phyloP scores from a whole-genome alignment of 2,888 invertebrate species.

The Crossocerus cetratus region DNA sequence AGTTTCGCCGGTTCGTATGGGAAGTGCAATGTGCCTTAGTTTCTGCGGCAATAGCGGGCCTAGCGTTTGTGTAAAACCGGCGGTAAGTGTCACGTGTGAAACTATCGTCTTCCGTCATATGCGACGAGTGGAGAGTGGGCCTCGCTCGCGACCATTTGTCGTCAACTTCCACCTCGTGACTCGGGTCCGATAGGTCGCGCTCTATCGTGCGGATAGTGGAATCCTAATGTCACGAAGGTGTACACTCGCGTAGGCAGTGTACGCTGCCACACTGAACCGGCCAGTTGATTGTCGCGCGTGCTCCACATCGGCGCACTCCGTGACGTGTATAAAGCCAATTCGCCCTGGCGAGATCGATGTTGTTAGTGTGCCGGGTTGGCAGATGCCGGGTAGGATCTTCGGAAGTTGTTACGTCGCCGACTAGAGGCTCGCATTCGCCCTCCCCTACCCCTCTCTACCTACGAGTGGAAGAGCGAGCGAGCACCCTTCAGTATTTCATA shows the following conservation, averaged over 20 bases:
- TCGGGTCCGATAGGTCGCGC: conserved; percentile 20
- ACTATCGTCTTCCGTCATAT: conserved; percentile 32
- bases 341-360: conserved; percentile 64
- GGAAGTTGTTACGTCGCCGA: conserved; percentile 1
- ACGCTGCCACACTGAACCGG: too few species aligned
- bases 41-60: too few species aligned
- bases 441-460: background rate
- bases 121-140: conserved; percentile 12
- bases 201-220: background rate
- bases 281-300: background rate
- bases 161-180: conserved; percentile 29
- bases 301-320: conserved; percentile 39
- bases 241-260: background rate
- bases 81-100: conserved; percentile 45
- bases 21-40: too few species aligned
- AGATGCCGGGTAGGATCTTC: conserved; percentile 43
- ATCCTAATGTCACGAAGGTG: conserved; percentile 29
- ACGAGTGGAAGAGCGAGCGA: background rate
- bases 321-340: conserved; percentile 63
- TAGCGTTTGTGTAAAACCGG: too few species aligned
- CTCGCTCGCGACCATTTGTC: conserved; percentile 1
- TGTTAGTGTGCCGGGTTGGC: conserved; percentile 49
- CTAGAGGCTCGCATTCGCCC: conserved; percentile 27
- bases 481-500: too few species aligned
- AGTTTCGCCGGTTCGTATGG: too few species aligned